Conservation (phyloP, 2,113 vertebrate genomes). For the Cyprinodon variegatus region DNA sequence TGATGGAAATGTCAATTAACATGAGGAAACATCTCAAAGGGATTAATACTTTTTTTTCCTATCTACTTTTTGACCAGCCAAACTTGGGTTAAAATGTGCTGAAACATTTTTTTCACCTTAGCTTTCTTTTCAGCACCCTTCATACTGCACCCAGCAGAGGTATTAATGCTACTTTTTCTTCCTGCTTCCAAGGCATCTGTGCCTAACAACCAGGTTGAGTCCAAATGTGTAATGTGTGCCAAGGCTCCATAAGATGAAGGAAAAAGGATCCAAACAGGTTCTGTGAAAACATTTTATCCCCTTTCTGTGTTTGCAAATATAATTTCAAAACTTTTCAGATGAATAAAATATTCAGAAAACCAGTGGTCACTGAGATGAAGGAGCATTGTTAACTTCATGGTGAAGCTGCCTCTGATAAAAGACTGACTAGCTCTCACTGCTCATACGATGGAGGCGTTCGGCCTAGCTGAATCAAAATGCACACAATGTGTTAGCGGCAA, state of each 20-base stretch:
- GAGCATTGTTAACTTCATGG: not conserved
- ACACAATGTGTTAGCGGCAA: conserved; percentile 5
- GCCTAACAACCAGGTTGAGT: conserved; percentile 22
- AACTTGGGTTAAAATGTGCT: not conserved
- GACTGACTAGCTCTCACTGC: conserved; percentile 21
- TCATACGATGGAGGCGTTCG: conserved; percentile 21
- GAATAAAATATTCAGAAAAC: not conserved
- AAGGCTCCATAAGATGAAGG: conserved; percentile 8
- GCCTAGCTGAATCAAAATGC: conserved; percentile 15
- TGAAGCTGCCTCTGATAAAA: conserved; percentile 31
- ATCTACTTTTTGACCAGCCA: not conserved
- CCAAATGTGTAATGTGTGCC: conserved; percentile 14
- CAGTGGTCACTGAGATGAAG: not conserved
- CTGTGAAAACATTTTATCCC: not conserved
- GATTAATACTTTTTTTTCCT: no score
- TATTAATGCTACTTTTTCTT: conserved; percentile 6
- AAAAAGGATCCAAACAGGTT: not conserved
- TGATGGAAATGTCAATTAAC: no score
- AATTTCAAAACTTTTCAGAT: not conserved
- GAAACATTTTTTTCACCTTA: not conserved
- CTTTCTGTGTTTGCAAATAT: not conserved
- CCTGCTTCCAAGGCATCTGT: conserved; percentile 28
- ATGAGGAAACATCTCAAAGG: no score
- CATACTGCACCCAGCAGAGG: not conserved
- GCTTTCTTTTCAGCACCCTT: not conserved